Conservation (phyloP, 2,113 vertebrate genomes). For the Microtus pennsylvanicus region DNA sequence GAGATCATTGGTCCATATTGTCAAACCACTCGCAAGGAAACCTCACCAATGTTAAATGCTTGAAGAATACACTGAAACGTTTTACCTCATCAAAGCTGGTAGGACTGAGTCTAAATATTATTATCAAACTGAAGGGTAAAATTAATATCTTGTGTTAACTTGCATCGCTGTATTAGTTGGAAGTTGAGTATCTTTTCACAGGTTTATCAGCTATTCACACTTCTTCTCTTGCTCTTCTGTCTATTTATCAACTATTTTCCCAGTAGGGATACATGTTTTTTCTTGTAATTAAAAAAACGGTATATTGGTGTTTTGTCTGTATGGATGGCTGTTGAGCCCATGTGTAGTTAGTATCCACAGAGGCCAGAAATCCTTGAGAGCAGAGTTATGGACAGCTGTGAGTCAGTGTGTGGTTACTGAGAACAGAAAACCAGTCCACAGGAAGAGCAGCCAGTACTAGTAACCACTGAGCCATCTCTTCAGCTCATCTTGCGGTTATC, state of each 20-base stretch:
- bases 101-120: slow-evolving; percentile 20
- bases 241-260: slow-evolving; percentile 11
- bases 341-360: background rate
- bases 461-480: background rate
- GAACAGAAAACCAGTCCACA: background rate
- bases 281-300: background rate
- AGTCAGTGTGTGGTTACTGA: background rate
- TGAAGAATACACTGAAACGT: slow-evolving; percentile 35
- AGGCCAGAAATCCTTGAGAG: background rate
- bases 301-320: background rate
- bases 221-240: slow-evolving; percentile 47
- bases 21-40: slow-evolving; percentile 51
- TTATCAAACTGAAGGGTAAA: slow-evolving; percentile 45
- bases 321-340: background rate
- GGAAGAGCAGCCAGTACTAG: background rate
- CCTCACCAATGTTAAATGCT: slow-evolving; percentile 18
- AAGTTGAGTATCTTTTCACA: slow-evolving; percentile 30
- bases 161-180: slow-evolving; percentile 38
- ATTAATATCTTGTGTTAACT: slow-evolving; percentile 55
- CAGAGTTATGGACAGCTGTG: background rate
- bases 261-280: background rate
- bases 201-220: slow-evolving; percentile 44
- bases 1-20: slow-evolving; percentile 43
- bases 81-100: slow-evolving; percentile 17
- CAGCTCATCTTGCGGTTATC: background rate